These are phyloP conservation scores for Drosophila kohkoa DNA, from an alignment of 1,140 invertebrate genomes.

Conservation along the genomic window DNA sequence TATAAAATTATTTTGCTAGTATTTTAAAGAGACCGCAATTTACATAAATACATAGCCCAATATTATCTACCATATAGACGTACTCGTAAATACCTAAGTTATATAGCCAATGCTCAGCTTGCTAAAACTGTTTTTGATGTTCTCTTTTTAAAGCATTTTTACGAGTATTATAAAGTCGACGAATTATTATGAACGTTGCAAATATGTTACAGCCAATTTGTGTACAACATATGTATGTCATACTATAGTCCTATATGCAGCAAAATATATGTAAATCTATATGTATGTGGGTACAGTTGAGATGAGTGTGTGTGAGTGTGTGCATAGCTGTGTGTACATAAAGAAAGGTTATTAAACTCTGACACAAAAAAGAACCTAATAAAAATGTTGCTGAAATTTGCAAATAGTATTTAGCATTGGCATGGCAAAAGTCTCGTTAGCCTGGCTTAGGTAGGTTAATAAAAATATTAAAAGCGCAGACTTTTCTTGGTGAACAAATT, in stretches of 20 bases:
- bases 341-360: constrained; percentile 1
- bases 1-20: constrained; percentile 54
- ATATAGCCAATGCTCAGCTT: constrained; percentile 53
- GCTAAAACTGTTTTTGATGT: constrained; percentile 55
- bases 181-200: constrained; percentile 51
- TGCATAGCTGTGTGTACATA: neutral
- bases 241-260: neutral
- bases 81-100: constrained; percentile 13
- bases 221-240: constrained; percentile 25
- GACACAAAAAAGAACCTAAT: neutral
- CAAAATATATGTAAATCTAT: neutral
- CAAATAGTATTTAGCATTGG: neutral
- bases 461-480: too few relatives aligned
- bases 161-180: constrained; percentile 52
- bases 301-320: constrained; percentile 3
- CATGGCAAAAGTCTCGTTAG: neutral
- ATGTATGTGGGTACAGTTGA: neutral
- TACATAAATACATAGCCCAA: constrained; percentile 17
- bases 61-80: constrained; percentile 14
- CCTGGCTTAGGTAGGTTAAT: too few relatives aligned
- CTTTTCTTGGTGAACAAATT: too few relatives aligned
- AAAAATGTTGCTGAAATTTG: neutral
- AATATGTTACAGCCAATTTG: constrained; percentile 57
- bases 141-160: constrained; percentile 60
- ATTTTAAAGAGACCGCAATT: constrained; percentile 41